A percentile compares a stretch with the other conserved stretches of the same genome.
Conservation (phyloP, 2,888 invertebrate species). For the Drosophila peninsularis region DNA sequence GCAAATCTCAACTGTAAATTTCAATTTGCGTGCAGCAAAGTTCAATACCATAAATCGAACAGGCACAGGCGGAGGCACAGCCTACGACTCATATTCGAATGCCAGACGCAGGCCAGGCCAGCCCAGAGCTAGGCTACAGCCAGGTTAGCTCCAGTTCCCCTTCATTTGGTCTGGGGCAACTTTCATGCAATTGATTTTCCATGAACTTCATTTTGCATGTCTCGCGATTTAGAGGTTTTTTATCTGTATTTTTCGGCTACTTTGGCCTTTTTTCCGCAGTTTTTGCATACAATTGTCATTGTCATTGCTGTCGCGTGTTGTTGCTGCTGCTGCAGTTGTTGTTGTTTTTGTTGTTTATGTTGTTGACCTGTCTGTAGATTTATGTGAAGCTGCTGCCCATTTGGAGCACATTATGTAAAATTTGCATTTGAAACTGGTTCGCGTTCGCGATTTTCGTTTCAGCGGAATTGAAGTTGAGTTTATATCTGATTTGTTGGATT, state of each 20-base stretch:
- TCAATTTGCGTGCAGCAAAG: conserved; percentile 68
- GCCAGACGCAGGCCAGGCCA: not conserved
- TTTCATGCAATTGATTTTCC: conserved; percentile 76
- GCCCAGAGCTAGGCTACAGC: conserved; percentile 10
- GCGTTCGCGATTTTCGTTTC: conserved; percentile 41
- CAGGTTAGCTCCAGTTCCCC: conserved; percentile 48
- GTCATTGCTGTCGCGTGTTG: conserved; percentile 70
- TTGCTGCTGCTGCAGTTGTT: conserved; percentile 59
- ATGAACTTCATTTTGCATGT: conserved; percentile 74
- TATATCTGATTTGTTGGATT: conserved; percentile 45
- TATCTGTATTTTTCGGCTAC: conserved; percentile 10
- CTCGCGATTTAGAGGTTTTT: conserved; percentile 14
- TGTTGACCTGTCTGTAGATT: conserved; percentile 64
- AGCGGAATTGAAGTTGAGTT: conserved; percentile 32
- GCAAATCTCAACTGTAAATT: conserved; percentile 39
- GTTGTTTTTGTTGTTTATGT: conserved; percentile 47
- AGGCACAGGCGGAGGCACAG: conserved; percentile 21
- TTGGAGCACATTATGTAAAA: conserved; percentile 75
- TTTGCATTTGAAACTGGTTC: conserved; percentile 70
- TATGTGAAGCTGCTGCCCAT: conserved; percentile 72
- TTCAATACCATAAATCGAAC: conserved; percentile 65
- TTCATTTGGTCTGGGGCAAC: conserved; percentile 60
- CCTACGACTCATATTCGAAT: conserved; percentile 20
- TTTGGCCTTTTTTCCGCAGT: conserved; percentile 71
- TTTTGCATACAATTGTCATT: conserved; percentile 76